Evolutionary conservation across 2,113 vertebrate genomes (phyloP).

Genomic region (Sylvietta virens): DNA sequence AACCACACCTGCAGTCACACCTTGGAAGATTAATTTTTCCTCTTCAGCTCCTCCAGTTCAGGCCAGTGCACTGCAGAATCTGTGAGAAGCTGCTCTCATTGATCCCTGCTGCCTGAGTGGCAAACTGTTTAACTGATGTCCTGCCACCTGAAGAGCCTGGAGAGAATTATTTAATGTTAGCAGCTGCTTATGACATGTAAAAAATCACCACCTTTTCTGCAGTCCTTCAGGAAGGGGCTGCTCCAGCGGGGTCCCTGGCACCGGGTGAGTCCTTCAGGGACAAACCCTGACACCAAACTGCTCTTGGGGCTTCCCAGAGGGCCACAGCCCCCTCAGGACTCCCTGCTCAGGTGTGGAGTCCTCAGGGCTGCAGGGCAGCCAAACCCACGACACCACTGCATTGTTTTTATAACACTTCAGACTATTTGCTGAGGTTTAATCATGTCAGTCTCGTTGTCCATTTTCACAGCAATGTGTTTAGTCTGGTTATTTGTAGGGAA

Average conservation of each 20-base stretch:
- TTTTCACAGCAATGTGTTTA: not conserved
- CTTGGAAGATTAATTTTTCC: not conserved
- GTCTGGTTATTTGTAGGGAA: not conserved
- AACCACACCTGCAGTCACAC: not conserved
- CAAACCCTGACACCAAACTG: not conserved
- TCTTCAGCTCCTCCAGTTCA: not conserved
- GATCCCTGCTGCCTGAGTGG: not conserved
- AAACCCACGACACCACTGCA: not conserved
- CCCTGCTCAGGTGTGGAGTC: rapidly evolving
- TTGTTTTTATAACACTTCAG: too few species aligned
- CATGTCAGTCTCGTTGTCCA: not conserved
- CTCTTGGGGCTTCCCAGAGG: not conserved
- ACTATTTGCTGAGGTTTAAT: not conserved
- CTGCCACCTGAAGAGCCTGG: not conserved
- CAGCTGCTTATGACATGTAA: not conserved
- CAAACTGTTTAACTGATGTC: not conserved
- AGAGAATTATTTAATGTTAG: not conserved
- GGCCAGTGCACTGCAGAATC: not conserved
- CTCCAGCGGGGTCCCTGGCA: too few species aligned
- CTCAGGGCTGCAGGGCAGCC: not conserved
- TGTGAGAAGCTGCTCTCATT: not conserved
- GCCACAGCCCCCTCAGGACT: too few species aligned
- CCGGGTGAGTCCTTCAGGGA: not conserved
- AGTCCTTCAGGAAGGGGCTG: not conserved
- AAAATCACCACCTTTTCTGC: not conserved